A percentile compares a stretch with the other conserved stretches of the same genome.
Evolutionary conservation across 2,888 invertebrate species (phyloP).

Genomic region (Caenorhabditis drosophilae): DNA sequence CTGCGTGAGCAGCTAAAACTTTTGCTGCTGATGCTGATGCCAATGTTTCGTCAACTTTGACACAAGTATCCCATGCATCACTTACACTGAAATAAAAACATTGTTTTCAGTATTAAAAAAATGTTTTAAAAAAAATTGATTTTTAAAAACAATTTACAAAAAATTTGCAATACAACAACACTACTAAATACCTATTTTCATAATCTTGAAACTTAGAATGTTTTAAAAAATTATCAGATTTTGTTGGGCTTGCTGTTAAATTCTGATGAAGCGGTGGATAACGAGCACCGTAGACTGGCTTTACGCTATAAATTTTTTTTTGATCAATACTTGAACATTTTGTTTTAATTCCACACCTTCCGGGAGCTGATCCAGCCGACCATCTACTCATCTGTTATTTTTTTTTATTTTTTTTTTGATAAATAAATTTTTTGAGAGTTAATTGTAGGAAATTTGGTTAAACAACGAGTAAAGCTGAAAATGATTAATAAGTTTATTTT

Average conservation of each 20-base stretch:
- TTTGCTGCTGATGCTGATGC: slow-evolving; percentile 61
- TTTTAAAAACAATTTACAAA: slow-evolving; percentile 1
- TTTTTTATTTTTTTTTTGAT: not conserved
- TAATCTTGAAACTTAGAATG: slow-evolving; percentile 62
- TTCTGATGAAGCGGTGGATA: slow-evolving; percentile 62
- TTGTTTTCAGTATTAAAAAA: not conserved
- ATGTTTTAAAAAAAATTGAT: not conserved
- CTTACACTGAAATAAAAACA: slow-evolving; percentile 57
- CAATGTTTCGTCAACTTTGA: slow-evolving; percentile 58
- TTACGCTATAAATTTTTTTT: slow-evolving; percentile 54
- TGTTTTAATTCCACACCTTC: slow-evolving; percentile 37
- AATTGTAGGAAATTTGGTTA: slow-evolving; percentile 10
- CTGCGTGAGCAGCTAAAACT: slow-evolving; percentile 63
- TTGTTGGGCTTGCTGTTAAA: slow-evolving; percentile 36
- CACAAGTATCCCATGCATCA: slow-evolving; percentile 66
- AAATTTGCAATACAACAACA: no score
- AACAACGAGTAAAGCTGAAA: slow-evolving; percentile 5
- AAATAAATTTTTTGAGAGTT: not conserved
- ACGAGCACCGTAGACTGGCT: slow-evolving; percentile 67
- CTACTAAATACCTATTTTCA: slow-evolving; percentile 66
- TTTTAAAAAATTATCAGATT: slow-evolving; percentile 35
- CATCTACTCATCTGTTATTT: slow-evolving; percentile 44
- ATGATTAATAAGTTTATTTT: not conserved
- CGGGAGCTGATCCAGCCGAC: slow-evolving; percentile 50
- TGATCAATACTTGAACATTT: not conserved